Evolutionary conservation across 2,888 invertebrate species (phyloP).

Genomic region (Trisateles emortualis): DNA sequence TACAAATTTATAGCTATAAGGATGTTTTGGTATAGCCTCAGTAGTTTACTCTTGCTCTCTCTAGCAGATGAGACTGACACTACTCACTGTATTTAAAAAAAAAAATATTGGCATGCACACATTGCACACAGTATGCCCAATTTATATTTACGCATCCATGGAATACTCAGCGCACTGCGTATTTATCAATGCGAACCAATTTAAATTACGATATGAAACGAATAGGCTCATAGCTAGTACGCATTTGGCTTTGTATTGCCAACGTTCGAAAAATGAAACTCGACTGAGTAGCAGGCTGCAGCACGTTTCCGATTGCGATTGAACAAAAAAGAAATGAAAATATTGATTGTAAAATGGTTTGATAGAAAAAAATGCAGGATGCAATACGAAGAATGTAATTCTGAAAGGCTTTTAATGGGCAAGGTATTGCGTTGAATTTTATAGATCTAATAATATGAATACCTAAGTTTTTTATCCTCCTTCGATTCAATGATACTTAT

Average conservation of each 20-base stretch:
- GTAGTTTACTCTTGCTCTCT: too few species aligned
- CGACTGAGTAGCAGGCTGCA: constrained; percentile 39
- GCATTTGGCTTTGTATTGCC: constrained; percentile 26
- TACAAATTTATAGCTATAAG: too few species aligned
- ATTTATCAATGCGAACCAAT: constrained; percentile 5
- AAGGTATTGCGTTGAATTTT: not conserved
- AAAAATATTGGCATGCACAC: too few species aligned
- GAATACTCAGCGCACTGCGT: not conserved
- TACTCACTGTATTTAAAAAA: too few species aligned
- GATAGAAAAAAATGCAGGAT: constrained; percentile 42
- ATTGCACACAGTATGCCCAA: too few species aligned
- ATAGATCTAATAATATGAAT: too few species aligned
- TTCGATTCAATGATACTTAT: too few species aligned
- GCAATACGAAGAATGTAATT: constrained; percentile 37
- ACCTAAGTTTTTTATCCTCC: too few species aligned
- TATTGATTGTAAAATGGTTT: constrained; percentile 37
- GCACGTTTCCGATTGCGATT: constrained; percentile 37
- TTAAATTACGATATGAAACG: not conserved
- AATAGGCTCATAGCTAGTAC: constrained; percentile 1
- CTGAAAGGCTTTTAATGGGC: constrained; percentile 31
- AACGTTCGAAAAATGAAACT: constrained; percentile 38
- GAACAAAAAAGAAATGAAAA: constrained; percentile 33
- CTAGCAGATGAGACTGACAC: too few species aligned
- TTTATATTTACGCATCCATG: not conserved
- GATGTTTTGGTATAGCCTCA: too few species aligned